Evolutionary conservation across 2,797 vertebrate species (phyloP), one percentile per base, ranked within the genome.

Genomic region (Danio kyathit): DNA sequence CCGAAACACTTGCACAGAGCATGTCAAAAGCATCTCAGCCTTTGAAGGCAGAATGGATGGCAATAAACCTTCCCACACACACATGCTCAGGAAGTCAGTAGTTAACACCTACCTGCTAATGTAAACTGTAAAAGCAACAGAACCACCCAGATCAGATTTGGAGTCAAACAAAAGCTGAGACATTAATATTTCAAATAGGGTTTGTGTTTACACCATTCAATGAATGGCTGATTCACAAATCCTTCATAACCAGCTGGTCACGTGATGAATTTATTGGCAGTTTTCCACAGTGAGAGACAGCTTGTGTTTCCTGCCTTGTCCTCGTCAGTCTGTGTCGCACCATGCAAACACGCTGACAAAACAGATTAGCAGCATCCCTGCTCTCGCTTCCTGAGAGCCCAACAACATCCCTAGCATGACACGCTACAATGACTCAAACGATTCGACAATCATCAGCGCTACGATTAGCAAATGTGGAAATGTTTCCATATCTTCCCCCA

Each of bases 281-380:
- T 16, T 9, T 43, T 51, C 85, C 74, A 79, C 66, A 16, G 11
- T 44, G 81, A 83, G 85, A 78, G 84, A 83, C 85, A 85, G 84
- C 54, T 79, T 83, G 87, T 73, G 79, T 86, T 84, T 86, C 81
- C 84, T 81, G 75, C 65, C 52, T 84, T 78, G 81, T 69, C 66
- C 70, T 76, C 60, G 67, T 84, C 72, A 76, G 80, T 67, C 84
- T 56, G 66, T 59, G 57, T 73, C 56, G 29, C 77, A 41, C 74
- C 48, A 73, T 52, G 59, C 72, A 82, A 87, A 85, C 80, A 84
- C 63, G 52, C 74, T 82, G 85, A 86, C 79, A 83, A 83, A 84
- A 85, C 66, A 85, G 76, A 82, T 82, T 80, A 85, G 17, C 76
- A 74, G 44, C 81, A 84, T 51, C 74, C 80, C 38, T 19, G 74